Evolutionary conservation across 2,113 vertebrate species (phyloP).

Genomic region (Dromas ardeola): DNA sequence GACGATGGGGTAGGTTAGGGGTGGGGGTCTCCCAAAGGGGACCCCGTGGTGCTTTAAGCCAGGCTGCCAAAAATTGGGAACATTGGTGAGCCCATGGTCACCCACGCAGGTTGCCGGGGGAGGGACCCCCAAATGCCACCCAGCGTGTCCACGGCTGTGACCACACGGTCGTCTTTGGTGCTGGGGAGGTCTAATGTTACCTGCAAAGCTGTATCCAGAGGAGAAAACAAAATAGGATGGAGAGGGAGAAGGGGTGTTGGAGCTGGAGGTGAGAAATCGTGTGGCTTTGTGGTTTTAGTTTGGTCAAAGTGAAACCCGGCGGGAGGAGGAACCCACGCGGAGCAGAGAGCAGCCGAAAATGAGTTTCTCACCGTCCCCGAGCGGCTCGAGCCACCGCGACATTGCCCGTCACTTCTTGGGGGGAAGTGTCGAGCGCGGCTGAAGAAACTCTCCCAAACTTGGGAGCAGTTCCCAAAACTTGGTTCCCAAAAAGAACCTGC

Average conservation of each 20-base stretch:
- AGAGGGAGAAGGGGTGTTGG: neutral
- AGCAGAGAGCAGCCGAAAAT: neutral
- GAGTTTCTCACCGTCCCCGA: neutral
- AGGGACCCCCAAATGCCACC: neutral
- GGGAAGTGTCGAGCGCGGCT: fast-evolving
- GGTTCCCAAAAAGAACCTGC: fast-evolving
- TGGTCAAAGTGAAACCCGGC: constrained; percentile 24
- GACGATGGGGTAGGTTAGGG: neutral
- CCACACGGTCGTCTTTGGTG: fast-evolving
- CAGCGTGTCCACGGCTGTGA: fast-evolving
- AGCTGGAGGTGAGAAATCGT: neutral
- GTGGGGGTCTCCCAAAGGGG: neutral
- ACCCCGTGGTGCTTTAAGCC: neutral
- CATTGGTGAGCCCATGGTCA: neutral
- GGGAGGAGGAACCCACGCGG: neutral
- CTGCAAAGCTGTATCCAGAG: neutral
- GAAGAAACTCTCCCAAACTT: neutral
- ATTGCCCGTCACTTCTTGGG: fast-evolving
- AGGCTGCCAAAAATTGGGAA: neutral
- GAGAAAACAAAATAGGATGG: neutral
- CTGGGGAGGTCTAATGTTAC: neutral
- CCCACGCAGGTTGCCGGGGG: neutral
- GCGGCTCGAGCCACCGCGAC: fast-evolving
- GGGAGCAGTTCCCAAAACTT: fast-evolving
- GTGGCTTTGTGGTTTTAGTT: constrained; percentile 54